Evolutionary conservation across 2,113 vertebrate genomes (phyloP).

Genomic region (Thamnophis sirtalis): DNA sequence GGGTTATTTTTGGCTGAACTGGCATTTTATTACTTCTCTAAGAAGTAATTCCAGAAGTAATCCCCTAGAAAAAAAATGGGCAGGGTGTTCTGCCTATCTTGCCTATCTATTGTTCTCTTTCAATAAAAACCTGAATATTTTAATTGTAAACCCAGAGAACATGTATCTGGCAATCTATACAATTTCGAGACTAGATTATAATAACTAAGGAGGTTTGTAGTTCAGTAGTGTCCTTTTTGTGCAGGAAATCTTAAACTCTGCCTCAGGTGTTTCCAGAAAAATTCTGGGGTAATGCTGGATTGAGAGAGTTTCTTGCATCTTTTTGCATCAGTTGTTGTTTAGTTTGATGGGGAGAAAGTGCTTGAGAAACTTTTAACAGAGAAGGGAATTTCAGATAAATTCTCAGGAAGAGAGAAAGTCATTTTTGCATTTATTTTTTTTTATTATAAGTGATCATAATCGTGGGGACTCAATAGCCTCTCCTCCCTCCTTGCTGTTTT

Average conservation of each 20-base stretch:
- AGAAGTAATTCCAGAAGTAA: not conserved
- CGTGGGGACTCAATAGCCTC: not conserved
- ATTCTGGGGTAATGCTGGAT: not conserved
- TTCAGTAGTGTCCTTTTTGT: not conserved
- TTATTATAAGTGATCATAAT: not conserved
- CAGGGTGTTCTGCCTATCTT: not conserved
- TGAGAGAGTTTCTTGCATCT: not conserved
- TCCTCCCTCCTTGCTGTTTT: not conserved
- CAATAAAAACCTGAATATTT: not conserved
- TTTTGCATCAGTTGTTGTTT: not conserved
- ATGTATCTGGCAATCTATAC: not conserved
- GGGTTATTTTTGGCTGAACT: not conserved
- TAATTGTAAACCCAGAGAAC: not conserved
- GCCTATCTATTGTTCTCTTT: not conserved
- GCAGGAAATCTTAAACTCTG: not conserved
- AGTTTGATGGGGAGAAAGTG: not conserved
- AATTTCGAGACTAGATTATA: not conserved
- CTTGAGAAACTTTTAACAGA: not conserved
- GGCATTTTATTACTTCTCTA: not conserved
- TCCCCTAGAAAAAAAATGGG: not conserved
- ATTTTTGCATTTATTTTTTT: not conserved
- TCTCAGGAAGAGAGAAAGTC: not conserved
- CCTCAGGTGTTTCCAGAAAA: not conserved
- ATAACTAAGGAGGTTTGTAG: not conserved
- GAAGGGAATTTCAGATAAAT: not conserved